Conservation (phyloP, 37 sponge, comb jelly and placozoan genomes). For the Tethya wilhelma region DNA sequence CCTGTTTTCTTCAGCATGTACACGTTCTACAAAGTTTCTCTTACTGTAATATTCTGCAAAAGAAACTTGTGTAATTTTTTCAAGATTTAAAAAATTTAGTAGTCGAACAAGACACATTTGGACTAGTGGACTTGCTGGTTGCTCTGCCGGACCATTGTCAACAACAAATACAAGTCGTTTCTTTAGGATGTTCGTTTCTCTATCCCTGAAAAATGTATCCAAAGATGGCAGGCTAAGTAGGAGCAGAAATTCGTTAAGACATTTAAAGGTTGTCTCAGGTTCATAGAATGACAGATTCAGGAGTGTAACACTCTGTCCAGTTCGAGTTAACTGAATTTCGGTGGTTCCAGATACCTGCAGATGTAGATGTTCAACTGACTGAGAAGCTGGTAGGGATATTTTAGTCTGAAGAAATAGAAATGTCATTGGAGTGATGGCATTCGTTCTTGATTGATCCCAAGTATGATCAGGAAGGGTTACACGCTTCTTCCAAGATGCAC, state of each 20-base stretch:
- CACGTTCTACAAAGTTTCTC: too few species aligned
- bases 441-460: neutral
- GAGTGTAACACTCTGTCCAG: constrained; percentile 7
- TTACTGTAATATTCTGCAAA: constrained; percentile 21
- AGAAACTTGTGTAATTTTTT: constrained; percentile 16
- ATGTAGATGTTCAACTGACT: neutral
- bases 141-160: constrained; percentile 27
- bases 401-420: constrained; percentile 1
- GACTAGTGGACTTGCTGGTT: neutral
- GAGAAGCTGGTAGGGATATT: neutral
- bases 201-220: constrained; percentile 7
- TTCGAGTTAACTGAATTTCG: neutral
- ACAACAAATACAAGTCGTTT: constrained; percentile 6
- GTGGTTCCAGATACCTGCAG: neutral
- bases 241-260: neutral
- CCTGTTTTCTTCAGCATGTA: constrained; percentile 11
- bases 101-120: constrained; percentile 26
- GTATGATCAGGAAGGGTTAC: neutral
- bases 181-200: constrained; percentile 1
- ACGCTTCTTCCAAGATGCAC: neutral
- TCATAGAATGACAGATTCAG: constrained; percentile 14
- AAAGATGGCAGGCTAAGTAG: neutral
- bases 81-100: constrained; percentile 9
- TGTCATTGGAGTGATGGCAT: constrained; percentile 25
- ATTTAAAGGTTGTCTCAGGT: constrained; percentile 18